Evolutionary conservation across 2,113 vertebrate genomes (phyloP).

Genomic region (Sapayoa aenigma): DNA sequence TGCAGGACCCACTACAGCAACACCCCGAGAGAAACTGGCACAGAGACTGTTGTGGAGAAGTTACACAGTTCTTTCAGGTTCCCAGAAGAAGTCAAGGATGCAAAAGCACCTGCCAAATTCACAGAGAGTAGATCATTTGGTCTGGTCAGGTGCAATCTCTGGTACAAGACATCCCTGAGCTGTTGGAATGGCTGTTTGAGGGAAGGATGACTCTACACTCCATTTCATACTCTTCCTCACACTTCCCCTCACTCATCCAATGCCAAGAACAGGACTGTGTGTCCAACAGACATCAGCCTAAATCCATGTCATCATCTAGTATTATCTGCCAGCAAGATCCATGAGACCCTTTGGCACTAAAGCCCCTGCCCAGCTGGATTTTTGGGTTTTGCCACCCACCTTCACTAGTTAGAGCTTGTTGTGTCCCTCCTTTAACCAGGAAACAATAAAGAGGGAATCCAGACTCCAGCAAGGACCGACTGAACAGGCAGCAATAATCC

Average conservation of each 20-base stretch:
- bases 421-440: neutral
- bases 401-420: neutral
- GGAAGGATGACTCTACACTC: neutral
- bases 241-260: neutral
- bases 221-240: neutral
- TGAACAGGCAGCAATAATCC: neutral
- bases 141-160: conserved; percentile 9
- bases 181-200: neutral
- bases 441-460: conserved; percentile 15
- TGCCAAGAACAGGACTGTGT: neutral
- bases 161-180: conserved; percentile 13
- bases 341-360: neutral
- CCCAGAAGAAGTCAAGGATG: conserved; percentile 18
- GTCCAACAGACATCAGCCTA: neutral
- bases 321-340: neutral
- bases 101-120: conserved; percentile 31
- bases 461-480: neutral
- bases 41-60: neutral
- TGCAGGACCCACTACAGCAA: neutral
- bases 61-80: neutral
- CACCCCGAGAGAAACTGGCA: neutral
- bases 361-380: neutral
- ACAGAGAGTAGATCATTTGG: neutral
- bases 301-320: neutral
- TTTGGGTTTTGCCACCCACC: neutral